Conservation (phyloP, 2,113 vertebrate genomes). For the Saccopteryx leptura region DNA sequence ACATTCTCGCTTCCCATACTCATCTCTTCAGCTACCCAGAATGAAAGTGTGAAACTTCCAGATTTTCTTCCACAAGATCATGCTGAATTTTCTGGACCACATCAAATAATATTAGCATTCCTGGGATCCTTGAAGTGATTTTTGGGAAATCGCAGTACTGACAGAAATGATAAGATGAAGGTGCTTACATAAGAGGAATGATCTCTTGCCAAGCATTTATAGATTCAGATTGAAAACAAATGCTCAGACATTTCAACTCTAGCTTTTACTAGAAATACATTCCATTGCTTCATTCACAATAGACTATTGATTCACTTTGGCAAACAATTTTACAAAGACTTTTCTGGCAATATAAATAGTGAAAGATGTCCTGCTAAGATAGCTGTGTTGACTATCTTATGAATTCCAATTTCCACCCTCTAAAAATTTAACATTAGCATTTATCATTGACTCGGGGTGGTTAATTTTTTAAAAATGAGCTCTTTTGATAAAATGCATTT, state of each 20-base stretch:
- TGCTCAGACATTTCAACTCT: constrained; percentile 32
- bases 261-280: neutral
- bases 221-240: neutral
- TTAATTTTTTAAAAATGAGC: constrained; percentile 3
- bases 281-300: constrained; percentile 9
- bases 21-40: neutral
- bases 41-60: constrained; percentile 2
- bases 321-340: constrained; percentile 16
- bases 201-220: constrained; percentile 1
- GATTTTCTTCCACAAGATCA: constrained; percentile 27
- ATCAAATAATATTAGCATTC: constrained; percentile 26
- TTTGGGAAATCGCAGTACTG: neutral
- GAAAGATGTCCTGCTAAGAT: constrained; percentile 8
- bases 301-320: neutral
- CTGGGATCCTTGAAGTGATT: neutral
- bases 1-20: neutral
- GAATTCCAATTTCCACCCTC: neutral
- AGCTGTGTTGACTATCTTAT: neutral
- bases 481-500: constrained; percentile 10
- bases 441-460: neutral
- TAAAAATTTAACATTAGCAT: neutral
- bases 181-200: neutral
- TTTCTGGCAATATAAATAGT: neutral
- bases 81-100: neutral
- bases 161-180: constrained; percentile 27